Conservation (phyloP, 64 coral and sea anemone genomes). For the Montipora cactus region DNA sequence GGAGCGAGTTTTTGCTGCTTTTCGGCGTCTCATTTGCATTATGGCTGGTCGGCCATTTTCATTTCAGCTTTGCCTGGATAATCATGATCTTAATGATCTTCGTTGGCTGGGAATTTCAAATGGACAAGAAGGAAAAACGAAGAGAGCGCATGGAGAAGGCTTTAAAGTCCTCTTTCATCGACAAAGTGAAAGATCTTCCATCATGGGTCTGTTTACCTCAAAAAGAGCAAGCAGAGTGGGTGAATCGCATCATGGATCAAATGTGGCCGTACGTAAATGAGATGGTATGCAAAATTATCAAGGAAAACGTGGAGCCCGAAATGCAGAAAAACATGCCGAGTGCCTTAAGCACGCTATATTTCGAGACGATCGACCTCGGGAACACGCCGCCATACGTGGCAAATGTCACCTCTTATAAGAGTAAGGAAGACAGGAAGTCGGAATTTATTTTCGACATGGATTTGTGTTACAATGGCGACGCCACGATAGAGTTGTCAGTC, state of each 20-base stretch:
- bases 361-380: constrained; percentile 88
- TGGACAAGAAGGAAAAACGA: constrained; percentile 60
- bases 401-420: constrained; percentile 75
- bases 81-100: constrained; percentile 79
- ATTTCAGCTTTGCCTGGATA: constrained; percentile 94
- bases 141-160: constrained; percentile 70
- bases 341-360: constrained; percentile 80
- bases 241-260: constrained; percentile 76
- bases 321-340: constrained; percentile 91
- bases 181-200: constrained; percentile 75
- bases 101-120: constrained; percentile 82
- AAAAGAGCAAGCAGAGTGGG: constrained; percentile 82
- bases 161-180: constrained; percentile 58
- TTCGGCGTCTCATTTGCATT: constrained; percentile 49
- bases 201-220: constrained; percentile 87
- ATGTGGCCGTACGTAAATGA: constrained; percentile 87
- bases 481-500: constrained; percentile 79
- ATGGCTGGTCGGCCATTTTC: constrained; percentile 74
- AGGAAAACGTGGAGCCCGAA: constrained; percentile 82
- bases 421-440: constrained; percentile 50
- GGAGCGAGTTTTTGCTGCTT: constrained; percentile 38
- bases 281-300: constrained; percentile 79
- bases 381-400: constrained; percentile 73
- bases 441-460: constrained; percentile 93
- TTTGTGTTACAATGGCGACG: constrained; percentile 86